These are phyloP conservation scores for Drosophila seguyi DNA, from an alignment of 1,140 invertebrate species.

Conservation along the genomic window DNA sequence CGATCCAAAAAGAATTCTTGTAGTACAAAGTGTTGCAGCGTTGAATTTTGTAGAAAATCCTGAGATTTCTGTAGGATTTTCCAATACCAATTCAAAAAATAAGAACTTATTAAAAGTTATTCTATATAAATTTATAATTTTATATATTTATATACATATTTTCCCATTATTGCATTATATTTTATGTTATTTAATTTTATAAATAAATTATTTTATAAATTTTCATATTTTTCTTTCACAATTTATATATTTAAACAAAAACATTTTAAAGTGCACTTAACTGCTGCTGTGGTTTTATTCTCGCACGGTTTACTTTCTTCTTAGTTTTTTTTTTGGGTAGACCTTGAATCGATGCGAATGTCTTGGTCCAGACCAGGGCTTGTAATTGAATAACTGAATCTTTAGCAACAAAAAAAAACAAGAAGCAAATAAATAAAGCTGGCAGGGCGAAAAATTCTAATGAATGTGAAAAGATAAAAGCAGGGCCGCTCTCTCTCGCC, in stretches of 20 bases:
- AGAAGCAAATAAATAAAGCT: not conserved
- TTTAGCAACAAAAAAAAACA: not conserved
- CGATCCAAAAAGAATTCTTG: too few relatives aligned
- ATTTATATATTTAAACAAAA: not conserved
- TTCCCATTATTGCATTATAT: not conserved
- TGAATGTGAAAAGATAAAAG: slow-evolving; percentile 14
- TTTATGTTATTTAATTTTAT: not conserved
- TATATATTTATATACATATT: too few relatives aligned
- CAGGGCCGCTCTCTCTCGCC: slow-evolving; percentile 14
- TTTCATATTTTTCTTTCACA: not conserved
- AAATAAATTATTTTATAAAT: not conserved
- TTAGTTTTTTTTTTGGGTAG: not conserved
- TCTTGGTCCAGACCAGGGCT: slow-evolving; percentile 30
- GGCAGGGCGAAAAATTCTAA: slow-evolving; percentile 5
- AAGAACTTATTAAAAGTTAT: too few relatives aligned
- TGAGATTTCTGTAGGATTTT: too few relatives aligned
- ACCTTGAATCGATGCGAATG: slow-evolving; percentile 15
- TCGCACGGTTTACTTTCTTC: slow-evolving; percentile 18
- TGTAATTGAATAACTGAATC: slow-evolving; percentile 52
- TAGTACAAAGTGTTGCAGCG: too few relatives aligned
- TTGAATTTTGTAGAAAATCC: too few relatives aligned
- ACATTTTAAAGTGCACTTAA: slow-evolving; percentile 1
- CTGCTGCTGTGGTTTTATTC: slow-evolving; percentile 6
- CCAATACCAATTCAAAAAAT: too few relatives aligned
- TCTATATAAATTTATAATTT: too few relatives aligned